Evolutionary conservation across 2,797 vertebrate genomes (phyloP), one percentile per base, ranked within the genome.

Genomic region (Onychomys leucogaster): DNA sequence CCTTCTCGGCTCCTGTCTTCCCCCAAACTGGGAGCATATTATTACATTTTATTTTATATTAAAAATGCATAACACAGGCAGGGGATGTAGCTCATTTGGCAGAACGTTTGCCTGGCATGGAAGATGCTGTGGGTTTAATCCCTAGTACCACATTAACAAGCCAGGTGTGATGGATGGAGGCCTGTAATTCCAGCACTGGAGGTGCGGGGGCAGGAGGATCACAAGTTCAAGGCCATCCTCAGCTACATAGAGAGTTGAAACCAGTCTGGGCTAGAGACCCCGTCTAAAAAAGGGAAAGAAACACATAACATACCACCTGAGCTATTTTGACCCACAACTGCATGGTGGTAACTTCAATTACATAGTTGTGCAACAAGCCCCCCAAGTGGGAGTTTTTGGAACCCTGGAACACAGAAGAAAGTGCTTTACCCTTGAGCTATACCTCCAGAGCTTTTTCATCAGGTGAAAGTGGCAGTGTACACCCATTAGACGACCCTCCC

Each of bases 401-500:
- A 57, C 59, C 23, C 34, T 32, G 76, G 27, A n/a, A 17, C 34
- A 27, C 5, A 21, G 57, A 43, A 34, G 46, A 32, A 32, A 83
- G 67, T 10, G 27, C 59, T 61, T 49, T 83, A 12, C 41, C 46
- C 17, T n/a, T 55, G 77, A 89, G 34, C 77, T 75, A 5, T 43
- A 61, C 12, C 55, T 34, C 12, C 34, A 89, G 92, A 69, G 90
- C 29, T 19, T 94, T 69, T 91, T 76, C 61, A 76, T 78, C 84
- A 65, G 52, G 34, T 27, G 65, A 87, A 96, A 93, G 89, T 65
- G 90, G 73, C 83, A 84, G 69, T 78, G 37, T 41, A 16, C n/a
- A 57, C 71, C 37, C 37, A 23, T 63, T 43, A 81, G 94, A 43
- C 23, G 67, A 10, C 59, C n/a, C 23, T 76, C 32, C 12, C 12